These are phyloP conservation scores for Orthonyx spaldingii DNA, from an alignment of 2,113 vertebrate species.

Conservation along the genomic window DNA sequence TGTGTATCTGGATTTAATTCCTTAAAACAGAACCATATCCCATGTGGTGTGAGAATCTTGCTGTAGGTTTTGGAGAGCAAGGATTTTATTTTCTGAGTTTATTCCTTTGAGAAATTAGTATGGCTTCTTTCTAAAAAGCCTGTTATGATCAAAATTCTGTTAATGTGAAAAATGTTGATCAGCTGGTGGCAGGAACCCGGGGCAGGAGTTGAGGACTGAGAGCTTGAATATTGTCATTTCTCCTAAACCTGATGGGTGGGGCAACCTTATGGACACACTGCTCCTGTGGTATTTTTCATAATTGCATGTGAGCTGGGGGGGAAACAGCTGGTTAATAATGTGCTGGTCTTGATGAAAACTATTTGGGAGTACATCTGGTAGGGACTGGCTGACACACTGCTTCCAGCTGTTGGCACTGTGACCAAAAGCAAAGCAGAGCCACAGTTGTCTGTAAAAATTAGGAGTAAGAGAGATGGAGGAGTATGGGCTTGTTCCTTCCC, in stretches of 20 bases:
- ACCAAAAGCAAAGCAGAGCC: background rate
- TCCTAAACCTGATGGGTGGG: background rate
- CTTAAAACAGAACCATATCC: background rate
- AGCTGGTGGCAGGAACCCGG: background rate
- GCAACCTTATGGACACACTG: background rate
- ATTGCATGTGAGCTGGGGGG: background rate
- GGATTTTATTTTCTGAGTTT: background rate
- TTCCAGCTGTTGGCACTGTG: background rate
- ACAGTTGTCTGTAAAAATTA: accelerated
- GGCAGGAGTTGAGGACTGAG: background rate
- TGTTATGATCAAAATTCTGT: background rate
- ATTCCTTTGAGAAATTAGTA: background rate
- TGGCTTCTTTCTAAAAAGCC: background rate
- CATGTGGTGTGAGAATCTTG: background rate
- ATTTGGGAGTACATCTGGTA: background rate
- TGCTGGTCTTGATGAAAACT: background rate
- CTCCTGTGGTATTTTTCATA: background rate
- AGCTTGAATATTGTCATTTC: background rate
- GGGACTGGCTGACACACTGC: background rate
- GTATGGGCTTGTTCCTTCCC: background rate
- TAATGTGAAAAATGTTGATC: background rate
- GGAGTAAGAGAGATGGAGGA: background rate
- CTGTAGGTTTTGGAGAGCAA: background rate
- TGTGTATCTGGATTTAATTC: background rate
- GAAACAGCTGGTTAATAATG: background rate